Evolutionary conservation across 2,888 invertebrate genomes (phyloP), one percentile per base, ranked within the genome.

Genomic region (Drosophila ochracea): DNA sequence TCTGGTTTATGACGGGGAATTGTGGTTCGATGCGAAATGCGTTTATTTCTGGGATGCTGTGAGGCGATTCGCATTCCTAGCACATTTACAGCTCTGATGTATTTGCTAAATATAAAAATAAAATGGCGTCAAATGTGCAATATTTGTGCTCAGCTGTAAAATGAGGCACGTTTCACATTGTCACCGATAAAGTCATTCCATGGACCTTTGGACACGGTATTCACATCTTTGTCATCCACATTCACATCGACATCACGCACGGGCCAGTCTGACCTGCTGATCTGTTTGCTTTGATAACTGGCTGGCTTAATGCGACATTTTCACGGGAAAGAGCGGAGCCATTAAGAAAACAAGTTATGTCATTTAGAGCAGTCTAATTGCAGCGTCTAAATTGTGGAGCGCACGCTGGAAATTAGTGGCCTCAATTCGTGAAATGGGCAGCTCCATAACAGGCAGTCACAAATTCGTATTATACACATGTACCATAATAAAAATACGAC

Each of bases 271-370:
- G 80, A 76, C 76, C 78, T 64, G 71, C 63, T 80, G 63, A 80
- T 76, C 80, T 66, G 55, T 47, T 76, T 62, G 54, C 53, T 47
- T 43, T 68, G 78, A 79, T 78, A 73, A 68, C 41, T 59, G 52
- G 28, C n/a, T 50, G 63, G 41, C 52, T 30, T 37, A 16, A 68
- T 78, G 86, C 28, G 57, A 72, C 83, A 79, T 72, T 68, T 87
- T 85, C 72, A 41, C 59, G 57, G 50, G 68, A 83, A 77, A 52
- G 41, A 57, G 49, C 39, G 11, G 33, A 33, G 28, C 68, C 58
- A 70, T 76, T 69, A 71, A 72, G 58, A 64, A 68, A 87, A 80
- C 85, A 59, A 80, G 83, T 83, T 88, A 78, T 75, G 70, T 62
- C 74, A 85, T 83, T 80, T 69, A 59, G 52, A 49, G 43, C 68